Conservation (phyloP, 2,797 vertebrate species). For the Pachyuromys duprasi region DNA sequence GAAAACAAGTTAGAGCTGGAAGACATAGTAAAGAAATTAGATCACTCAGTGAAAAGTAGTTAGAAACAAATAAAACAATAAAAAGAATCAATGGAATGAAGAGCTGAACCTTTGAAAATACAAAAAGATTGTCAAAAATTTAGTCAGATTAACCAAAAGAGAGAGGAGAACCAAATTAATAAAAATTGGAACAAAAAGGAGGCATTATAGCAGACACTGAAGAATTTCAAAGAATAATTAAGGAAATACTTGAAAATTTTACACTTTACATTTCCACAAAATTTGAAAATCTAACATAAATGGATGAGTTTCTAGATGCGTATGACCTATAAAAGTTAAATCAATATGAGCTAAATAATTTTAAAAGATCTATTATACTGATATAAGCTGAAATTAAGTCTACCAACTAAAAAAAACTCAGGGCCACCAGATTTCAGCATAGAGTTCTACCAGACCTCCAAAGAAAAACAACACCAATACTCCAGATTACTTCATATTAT, state of each 20-base stretch:
- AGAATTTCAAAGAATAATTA: not conserved
- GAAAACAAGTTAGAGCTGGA: not conserved
- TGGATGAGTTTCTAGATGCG: not conserved
- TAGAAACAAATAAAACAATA: not conserved
- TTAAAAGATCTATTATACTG: no score
- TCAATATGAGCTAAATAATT: no score
- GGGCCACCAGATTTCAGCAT: no score
- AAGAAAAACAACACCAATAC: no score
- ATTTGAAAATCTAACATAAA: not conserved
- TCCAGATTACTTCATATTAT: no score
- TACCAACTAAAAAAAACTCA: no score
- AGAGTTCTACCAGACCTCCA: no score
- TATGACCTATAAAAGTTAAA: not conserved
- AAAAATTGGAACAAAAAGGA: not conserved
- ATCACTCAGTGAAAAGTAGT: not conserved
- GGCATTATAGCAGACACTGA: not conserved
- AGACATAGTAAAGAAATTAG: not conserved
- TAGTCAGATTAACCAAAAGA: not conserved
- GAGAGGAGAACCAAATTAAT: not conserved
- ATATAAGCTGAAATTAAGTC: no score
- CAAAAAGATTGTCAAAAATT: not conserved
- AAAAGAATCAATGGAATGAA: not conserved
- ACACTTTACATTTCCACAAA: not conserved
- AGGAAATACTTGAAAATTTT: not conserved
- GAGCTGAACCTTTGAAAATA: not conserved